Conservation (phyloP, 2,113 vertebrate genomes). For the Dunckerocampus dactyliophorus region DNA sequence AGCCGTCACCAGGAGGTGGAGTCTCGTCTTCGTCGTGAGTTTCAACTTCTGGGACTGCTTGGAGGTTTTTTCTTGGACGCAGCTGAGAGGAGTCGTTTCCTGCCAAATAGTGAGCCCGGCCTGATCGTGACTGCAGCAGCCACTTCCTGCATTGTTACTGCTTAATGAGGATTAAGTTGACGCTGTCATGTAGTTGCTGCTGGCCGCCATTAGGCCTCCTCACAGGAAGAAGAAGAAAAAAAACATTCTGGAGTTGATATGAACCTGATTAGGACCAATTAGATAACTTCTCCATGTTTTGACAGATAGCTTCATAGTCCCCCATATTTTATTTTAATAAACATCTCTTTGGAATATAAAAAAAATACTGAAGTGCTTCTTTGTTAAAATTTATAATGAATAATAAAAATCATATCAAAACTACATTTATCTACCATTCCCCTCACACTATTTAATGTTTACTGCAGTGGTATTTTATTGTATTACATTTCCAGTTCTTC, state of each 20-base stretch:
- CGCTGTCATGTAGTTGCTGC: slow-evolving; percentile 62
- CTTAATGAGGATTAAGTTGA: slow-evolving; percentile 75
- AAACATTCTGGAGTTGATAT: no score
- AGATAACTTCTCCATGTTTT: no score
- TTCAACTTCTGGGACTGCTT: slow-evolving; percentile 57
- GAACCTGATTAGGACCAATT: background rate
- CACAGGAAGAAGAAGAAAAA: slow-evolving; percentile 22
- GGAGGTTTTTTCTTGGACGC: slow-evolving; percentile 63
- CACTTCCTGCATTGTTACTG: slow-evolving; percentile 76
- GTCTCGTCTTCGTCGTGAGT: slow-evolving; percentile 14
- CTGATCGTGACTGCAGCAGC: slow-evolving; percentile 70
- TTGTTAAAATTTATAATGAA: background rate
- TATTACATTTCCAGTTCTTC: slow-evolving; percentile 10
- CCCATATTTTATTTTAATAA: no score
- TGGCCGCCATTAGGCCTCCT: slow-evolving; percentile 60
- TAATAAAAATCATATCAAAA: no score
- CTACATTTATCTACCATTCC: no score
- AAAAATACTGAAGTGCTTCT: background rate
- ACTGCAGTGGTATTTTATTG: background rate
- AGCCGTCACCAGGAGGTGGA: background rate
- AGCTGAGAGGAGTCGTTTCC: slow-evolving; percentile 68
- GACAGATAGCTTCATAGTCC: no score
- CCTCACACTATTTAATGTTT: background rate
- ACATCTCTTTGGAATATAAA: no score
- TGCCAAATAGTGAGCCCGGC: slow-evolving; percentile 76